These are phyloP conservation scores for Colletes latitarsis DNA, from an alignment of 1,140 invertebrate species.

Conservation along the genomic window DNA sequence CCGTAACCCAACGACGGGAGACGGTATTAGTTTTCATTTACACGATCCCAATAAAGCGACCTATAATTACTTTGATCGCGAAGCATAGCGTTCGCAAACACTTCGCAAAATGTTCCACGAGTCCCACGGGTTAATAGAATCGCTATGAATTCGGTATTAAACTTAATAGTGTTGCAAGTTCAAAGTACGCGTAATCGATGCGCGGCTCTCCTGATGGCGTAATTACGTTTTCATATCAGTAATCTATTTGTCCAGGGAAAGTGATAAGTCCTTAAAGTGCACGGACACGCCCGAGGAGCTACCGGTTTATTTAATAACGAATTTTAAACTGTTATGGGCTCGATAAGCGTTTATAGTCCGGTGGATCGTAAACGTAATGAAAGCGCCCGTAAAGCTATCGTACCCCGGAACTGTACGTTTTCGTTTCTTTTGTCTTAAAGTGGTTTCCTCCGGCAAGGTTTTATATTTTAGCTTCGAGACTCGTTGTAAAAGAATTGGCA, in stretches of 20 bases:
- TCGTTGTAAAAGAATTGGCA: too few species aligned
- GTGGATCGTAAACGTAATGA: background rate
- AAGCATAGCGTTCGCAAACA: slow-evolving; percentile 10
- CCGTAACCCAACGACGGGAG: too few species aligned
- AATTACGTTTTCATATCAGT: slow-evolving; percentile 40
- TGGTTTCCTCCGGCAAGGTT: too few species aligned
- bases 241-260: too few species aligned
- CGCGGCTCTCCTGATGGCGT: slow-evolving; percentile 7
- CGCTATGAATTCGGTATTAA: slow-evolving; percentile 18
- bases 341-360: background rate
- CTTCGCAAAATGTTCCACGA: slow-evolving; percentile 31
- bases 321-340: background rate
- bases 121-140: slow-evolving; percentile 30
- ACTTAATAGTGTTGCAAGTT: slow-evolving; percentile 40
- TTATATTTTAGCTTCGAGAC: too few species aligned
- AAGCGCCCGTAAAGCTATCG: background rate
- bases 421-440: background rate
- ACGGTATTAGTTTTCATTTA: too few species aligned
- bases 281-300: background rate
- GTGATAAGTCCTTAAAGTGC: background rate
- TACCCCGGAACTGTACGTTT: background rate
- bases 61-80: too few species aligned
- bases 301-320: background rate
- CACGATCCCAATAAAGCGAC: too few species aligned
- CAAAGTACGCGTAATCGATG: slow-evolving; percentile 27